A percentile compares a stretch with the other conserved stretches of the same genome.
phyloP scores from a whole-genome alignment of 2,113 vertebrate species.

The Notarius quadriscutis region DNA sequence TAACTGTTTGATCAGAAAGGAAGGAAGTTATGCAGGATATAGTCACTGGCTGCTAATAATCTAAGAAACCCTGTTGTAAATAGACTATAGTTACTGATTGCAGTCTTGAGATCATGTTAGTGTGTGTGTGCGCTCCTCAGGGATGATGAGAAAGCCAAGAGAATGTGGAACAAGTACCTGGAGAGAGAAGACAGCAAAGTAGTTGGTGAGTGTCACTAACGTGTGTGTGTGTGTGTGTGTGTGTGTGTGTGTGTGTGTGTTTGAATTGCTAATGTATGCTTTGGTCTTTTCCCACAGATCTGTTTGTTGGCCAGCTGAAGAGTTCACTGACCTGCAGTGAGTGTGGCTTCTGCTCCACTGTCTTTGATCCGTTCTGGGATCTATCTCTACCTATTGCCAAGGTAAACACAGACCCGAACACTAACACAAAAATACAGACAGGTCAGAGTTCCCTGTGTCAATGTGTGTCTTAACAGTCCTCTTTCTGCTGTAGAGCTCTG shows the following conservation, averaged over 20 bases:
- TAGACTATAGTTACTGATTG: not conserved
- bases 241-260: slow-evolving; percentile 4
- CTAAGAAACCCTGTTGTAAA: not conserved
- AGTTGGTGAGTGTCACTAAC: slow-evolving; percentile 76
- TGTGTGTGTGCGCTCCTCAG: slow-evolving; percentile 65
- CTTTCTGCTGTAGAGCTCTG: slow-evolving; percentile 75
- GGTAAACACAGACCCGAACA: slow-evolving; percentile 65
- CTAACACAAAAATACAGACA: not conserved
- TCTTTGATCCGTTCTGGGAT: slow-evolving; percentile 97
- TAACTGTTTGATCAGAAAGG: not conserved
- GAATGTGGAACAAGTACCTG: slow-evolving; percentile 93
- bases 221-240: slow-evolving; percentile 68
- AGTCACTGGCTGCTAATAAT: not conserved
- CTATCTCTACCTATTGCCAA: slow-evolving; percentile 91
- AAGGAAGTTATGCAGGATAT: not conserved
- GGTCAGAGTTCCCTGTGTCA: not conserved
- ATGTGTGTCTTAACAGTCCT: not conserved
- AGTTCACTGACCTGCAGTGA: slow-evolving; percentile 90
- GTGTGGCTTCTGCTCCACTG: slow-evolving; percentile 90
- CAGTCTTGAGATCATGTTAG: not conserved
- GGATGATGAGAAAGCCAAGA: slow-evolving; percentile 87
- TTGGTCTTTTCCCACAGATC: slow-evolving; percentile 70
- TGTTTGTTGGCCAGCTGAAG: slow-evolving; percentile 95
- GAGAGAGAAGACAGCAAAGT: slow-evolving; percentile 94
- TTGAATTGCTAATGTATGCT: not conserved